Base-by-base conservation (phyloP, 92 coral and sea anemone species). In the Blastomussa wellsi region DNA sequence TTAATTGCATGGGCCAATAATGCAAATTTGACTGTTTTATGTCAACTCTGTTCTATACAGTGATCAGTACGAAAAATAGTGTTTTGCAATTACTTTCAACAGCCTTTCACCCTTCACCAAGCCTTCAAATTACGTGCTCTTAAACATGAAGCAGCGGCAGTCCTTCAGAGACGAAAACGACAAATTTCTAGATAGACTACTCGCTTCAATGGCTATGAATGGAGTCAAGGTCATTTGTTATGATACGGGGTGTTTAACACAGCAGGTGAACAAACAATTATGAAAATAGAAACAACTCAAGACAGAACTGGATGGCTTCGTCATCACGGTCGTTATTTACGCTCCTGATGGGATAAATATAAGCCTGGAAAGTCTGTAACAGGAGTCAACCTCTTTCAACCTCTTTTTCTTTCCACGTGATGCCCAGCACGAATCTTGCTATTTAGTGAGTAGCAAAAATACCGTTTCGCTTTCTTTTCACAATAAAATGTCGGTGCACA, bases 231-330 rank as follows among this genome's bases (percentile, higher is more conserved):
- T 57, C 65, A 26, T 57, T 10, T 68, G 39, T 68, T 35, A 68
- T 31, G 74, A 31, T 68, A 68, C 74, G 26, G 26, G n/a, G 24
- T 68, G 68, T 68, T 68, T 68, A 32, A 68, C 74, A 33, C 44
- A 68, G 39, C 39, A 33, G 74, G 74, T 33, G 68, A 36, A 5
- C 74, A n/a, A 33, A 35, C 35, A 3, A 35, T 17, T 57, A 68
- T 68, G 38, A 68, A 28, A 29, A 67, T 5, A 19, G 13, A 11
- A 31, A 67, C 38, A 36, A 4, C 38, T 9, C 20, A 67, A 32
- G 39, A 32, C 42, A 26, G 22, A 11, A 6, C 3, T 29, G 4
- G 17, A 31, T 19, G 72, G 0, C 35, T 65, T 64, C 69, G 14
- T 26, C 69, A n/a, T 64, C 35, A 11, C 35, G 69, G 14, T n/a